Conservation (phyloP, 1,140 invertebrate species). For the Trichogramma pretiosum region DNA sequence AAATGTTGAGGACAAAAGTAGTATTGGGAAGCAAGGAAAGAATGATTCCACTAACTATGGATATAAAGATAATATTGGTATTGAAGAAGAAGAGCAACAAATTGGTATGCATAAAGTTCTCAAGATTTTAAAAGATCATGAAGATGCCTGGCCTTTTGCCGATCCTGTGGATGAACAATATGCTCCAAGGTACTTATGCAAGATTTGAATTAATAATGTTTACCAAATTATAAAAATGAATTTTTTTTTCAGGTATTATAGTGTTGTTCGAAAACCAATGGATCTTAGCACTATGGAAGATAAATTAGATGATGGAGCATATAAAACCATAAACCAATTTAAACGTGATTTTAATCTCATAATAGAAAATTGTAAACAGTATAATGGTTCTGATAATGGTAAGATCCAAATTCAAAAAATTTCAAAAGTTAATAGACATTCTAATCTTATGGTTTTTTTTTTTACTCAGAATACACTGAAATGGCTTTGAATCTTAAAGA, state of each 20-base stretch:
- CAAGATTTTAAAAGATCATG: constrained; percentile 72
- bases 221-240: background rate
- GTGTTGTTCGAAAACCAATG: constrained; percentile 62
- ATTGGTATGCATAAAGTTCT: constrained; percentile 84
- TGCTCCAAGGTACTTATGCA: constrained; percentile 69
- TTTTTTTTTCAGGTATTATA: constrained; percentile 41
- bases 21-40: constrained; percentile 24
- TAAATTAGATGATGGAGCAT: constrained; percentile 70
- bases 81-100: constrained; percentile 67
- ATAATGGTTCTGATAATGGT: constrained; percentile 89
- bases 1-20: constrained; percentile 33
- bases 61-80: constrained; percentile 34
- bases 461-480: constrained; percentile 68
- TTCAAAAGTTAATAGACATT: background rate
- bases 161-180: constrained; percentile 85
- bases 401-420: constrained; percentile 24
- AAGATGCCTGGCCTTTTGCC: constrained; percentile 86
- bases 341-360: constrained; percentile 81
- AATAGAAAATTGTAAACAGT: constrained; percentile 82
- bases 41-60: constrained; percentile 34
- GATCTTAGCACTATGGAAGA: constrained; percentile 82
- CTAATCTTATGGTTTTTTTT: constrained; percentile 10
- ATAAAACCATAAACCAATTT: constrained; percentile 71
- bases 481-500: constrained; percentile 77
- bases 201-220: background rate